Conservation (phyloP, 2,797 vertebrate genomes). For the Arnoldichthys spilopterus region DNA sequence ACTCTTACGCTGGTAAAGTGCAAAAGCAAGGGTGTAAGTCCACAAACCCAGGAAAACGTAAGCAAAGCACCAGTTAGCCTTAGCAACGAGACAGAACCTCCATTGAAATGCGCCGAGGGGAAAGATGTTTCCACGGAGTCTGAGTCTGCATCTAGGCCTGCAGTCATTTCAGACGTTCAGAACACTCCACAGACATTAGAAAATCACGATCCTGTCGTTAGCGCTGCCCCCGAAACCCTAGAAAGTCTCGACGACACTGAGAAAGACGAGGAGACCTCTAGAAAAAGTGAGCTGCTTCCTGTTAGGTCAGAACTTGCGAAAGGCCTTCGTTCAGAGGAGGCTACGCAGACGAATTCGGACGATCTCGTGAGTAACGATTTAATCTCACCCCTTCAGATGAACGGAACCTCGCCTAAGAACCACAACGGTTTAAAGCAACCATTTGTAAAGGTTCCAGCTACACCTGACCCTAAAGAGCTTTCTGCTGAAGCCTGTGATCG, state of each 20-base stretch:
- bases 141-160: neutral
- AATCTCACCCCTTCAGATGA: conserved; percentile 80
- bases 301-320: conserved; percentile 62
- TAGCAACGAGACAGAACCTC: conserved; percentile 33
- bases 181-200: conserved; percentile 19
- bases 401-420: conserved; percentile 79
- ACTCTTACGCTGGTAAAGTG: conserved; percentile 76
- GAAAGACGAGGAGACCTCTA: conserved; percentile 18
- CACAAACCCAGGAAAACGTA: conserved; percentile 34
- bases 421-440: conserved; percentile 78
- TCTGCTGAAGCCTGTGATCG: conserved; percentile 60
- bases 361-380: conserved; percentile 60
- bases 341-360: conserved; percentile 59
- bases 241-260: conserved; percentile 8
- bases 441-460: conserved; percentile 73
- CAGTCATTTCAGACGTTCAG: neutral
- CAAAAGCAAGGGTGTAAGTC: conserved; percentile 55
- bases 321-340: conserved; percentile 64
- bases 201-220: conserved; percentile 60
- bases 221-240: conserved; percentile 28
- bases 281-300: conserved; percentile 46
- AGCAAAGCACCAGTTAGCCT: conserved; percentile 47
- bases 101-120: conserved; percentile 26
- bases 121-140: conserved; percentile 28
- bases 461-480: conserved; percentile 68